phyloP scores from a whole-genome alignment of 2,888 invertebrate species.

The Sinhomidia bicolor region DNA sequence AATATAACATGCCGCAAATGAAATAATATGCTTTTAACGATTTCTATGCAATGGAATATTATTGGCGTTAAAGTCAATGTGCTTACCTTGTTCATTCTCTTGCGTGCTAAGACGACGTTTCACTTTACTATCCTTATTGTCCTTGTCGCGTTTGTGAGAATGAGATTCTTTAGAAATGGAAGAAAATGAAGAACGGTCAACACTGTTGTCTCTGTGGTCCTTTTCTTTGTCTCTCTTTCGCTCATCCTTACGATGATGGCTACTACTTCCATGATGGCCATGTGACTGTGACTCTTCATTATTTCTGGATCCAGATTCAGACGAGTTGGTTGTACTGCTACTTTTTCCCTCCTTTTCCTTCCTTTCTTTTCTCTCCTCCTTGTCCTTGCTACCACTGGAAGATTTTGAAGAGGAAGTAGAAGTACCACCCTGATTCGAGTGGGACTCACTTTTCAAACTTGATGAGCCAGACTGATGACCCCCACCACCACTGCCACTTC shows the following conservation, averaged over 20 bases:
- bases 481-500: constrained; percentile 13
- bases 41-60: too few species aligned
- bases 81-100: constrained; percentile 76
- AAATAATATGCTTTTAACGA: not conserved
- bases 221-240: constrained; percentile 76
- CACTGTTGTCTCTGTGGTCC: constrained; percentile 71
- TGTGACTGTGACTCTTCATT: constrained; percentile 82
- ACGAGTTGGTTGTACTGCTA: constrained; percentile 80
- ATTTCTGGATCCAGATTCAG: constrained; percentile 79
- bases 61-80: not conserved
- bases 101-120: constrained; percentile 78
- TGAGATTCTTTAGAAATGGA: constrained; percentile 75
- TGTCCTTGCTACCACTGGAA: constrained; percentile 81
- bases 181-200: constrained; percentile 59
- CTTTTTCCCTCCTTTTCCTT: constrained; percentile 82
- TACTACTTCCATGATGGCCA: constrained; percentile 81
- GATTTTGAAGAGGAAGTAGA: constrained; percentile 69
- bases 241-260: constrained; percentile 72
- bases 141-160: constrained; percentile 76
- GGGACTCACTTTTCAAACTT: constrained; percentile 66
- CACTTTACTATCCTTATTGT: constrained; percentile 74
- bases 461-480: constrained; percentile 63
- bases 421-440: constrained; percentile 66
- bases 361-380: constrained; percentile 81
- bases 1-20: not conserved